phyloP scores from a whole-genome alignment of 1,140 invertebrate genomes.

The Lepidurus arcticus region DNA sequence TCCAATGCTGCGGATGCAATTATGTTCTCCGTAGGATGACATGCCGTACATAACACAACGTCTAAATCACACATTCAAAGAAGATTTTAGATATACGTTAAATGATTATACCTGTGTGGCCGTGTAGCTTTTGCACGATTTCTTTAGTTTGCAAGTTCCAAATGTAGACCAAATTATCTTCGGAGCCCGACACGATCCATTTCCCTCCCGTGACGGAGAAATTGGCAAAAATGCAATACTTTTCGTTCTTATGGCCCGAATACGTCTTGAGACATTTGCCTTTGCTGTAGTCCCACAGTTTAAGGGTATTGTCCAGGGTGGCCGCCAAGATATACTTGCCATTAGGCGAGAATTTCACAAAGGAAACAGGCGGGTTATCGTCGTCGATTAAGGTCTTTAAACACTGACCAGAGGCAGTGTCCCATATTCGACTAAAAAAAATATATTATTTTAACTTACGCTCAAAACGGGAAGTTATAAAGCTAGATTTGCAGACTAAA shows the following conservation, averaged over 20 bases:
- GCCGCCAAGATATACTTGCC: constrained; percentile 98
- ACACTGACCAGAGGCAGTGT: constrained; percentile 97
- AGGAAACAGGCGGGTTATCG: constrained; percentile 98
- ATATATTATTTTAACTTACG: neutral
- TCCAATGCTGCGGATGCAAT: constrained; percentile 97
- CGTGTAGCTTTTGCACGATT: constrained; percentile 94
- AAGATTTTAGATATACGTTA: neutral
- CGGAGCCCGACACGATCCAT: constrained; percentile 99
- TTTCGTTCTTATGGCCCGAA: constrained; percentile 96
- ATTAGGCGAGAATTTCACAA: constrained; percentile 99
- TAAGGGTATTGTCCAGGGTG: constrained; percentile 95
- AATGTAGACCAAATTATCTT: constrained; percentile 98
- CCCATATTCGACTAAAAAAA: constrained; percentile 91
- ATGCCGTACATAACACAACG: constrained; percentile 95
- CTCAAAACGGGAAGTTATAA: too few relatives aligned
- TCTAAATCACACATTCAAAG: constrained; percentile 56
- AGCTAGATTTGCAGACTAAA: too few relatives aligned
- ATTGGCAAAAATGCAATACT: constrained; percentile 99
- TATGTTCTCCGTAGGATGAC: constrained; percentile 97
- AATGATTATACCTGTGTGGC: constrained; percentile 71
- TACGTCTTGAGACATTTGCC: constrained; percentile 96
- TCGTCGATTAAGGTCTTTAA: constrained; percentile 94
- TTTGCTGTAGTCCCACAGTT: constrained; percentile 99
- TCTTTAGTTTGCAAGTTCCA: constrained; percentile 99
- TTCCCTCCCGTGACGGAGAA: constrained; percentile 99